A percentile compares a stretch with the other conserved stretches of the same genome.
Conservation (phyloP, 2,888 invertebrate species). For the Callyntrura sp. region DNA sequence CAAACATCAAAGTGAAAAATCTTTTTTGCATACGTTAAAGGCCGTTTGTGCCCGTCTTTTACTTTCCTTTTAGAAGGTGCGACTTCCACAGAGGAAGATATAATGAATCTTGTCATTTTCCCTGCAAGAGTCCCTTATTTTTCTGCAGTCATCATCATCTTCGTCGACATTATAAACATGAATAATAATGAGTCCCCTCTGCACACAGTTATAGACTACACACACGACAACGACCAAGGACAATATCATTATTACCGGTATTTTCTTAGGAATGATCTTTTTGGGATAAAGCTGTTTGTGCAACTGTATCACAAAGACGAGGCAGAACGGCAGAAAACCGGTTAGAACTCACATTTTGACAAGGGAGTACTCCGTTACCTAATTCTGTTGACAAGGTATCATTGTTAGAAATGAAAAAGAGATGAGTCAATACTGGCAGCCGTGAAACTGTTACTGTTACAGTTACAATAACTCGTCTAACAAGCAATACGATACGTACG, state of each 20-base stretch:
- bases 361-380: neutral
- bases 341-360: neutral
- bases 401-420: conserved; percentile 3
- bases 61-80: no score
- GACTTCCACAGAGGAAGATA: neutral
- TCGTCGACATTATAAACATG: no score
- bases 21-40: neutral
- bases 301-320: conserved; percentile 4
- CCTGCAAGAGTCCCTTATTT: neutral
- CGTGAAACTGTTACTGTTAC: conserved; percentile 45
- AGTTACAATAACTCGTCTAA: no score
- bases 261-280: conserved; percentile 37
- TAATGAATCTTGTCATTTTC: conserved; percentile 35
- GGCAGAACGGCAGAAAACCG: neutral
- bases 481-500: neutral
- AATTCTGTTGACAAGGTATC: conserved; percentile 40
- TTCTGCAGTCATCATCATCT: conserved; percentile 23
- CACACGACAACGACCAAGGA: conserved; percentile 46
- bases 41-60: no score
- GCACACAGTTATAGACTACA: neutral
- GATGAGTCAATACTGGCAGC: conserved; percentile 39
- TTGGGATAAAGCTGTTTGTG: conserved; percentile 47
- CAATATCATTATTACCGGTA: conserved; percentile 49
- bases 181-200: conserved; percentile 20
- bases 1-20: conserved; percentile 40